Conservation (phyloP, 2,113 vertebrate genomes). For the Phalacrocorax carbo region DNA sequence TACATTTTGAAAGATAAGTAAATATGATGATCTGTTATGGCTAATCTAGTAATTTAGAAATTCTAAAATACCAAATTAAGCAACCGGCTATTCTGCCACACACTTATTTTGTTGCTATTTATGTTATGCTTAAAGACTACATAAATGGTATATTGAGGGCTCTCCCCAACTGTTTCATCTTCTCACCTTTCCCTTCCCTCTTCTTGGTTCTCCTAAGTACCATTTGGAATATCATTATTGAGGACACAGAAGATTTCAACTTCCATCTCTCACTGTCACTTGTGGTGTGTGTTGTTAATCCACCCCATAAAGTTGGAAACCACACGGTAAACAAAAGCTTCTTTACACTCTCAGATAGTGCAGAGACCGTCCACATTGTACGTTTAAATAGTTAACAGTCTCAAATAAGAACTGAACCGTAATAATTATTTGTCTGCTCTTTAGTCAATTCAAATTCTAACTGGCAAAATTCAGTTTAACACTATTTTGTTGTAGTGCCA, state of each 20-base stretch:
- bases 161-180: background rate
- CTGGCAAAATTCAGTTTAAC: background rate
- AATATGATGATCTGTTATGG: background rate
- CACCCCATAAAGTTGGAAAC: background rate
- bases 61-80: background rate
- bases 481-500: background rate
- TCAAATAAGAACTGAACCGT: background rate
- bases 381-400: background rate
- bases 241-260: background rate
- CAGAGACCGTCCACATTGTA: background rate
- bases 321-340: background rate
- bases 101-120: background rate
- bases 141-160: background rate
- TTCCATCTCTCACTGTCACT: background rate
- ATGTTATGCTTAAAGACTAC: background rate
- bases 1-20: background rate
- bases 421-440: background rate
- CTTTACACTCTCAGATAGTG: background rate
- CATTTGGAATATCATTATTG: background rate
- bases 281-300: background rate
- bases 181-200: background rate
- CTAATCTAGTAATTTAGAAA: background rate
- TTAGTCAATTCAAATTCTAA: background rate
- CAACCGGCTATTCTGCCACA: background rate
- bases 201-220: background rate